Conservation (phyloP, 2,888 invertebrate genomes). For the Erebia ligea region DNA sequence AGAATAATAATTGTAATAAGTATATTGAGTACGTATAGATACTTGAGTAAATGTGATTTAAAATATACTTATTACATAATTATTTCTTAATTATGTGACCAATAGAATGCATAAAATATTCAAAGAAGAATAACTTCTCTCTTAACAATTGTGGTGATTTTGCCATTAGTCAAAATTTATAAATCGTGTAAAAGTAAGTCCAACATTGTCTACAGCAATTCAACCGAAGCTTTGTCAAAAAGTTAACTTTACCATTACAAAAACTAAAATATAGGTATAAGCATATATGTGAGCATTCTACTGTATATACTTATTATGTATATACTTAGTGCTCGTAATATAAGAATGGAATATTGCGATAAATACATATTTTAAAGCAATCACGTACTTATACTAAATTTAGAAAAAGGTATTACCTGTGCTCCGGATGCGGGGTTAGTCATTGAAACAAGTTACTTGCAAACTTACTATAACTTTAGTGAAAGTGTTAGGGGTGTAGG, state of each 20-base stretch:
- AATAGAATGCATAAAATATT: constrained; percentile 57
- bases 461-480: constrained; percentile 24
- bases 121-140: constrained; percentile 56
- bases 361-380: constrained; percentile 47
- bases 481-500: constrained; percentile 22
- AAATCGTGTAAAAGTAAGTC: constrained; percentile 50
- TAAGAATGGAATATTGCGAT: constrained; percentile 43
- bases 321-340: constrained; percentile 38
- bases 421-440: constrained; percentile 62
- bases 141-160: constrained; percentile 82
- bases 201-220: constrained; percentile 43
- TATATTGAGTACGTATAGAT: constrained; percentile 47
- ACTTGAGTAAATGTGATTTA: constrained; percentile 49
- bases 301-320: constrained; percentile 28
- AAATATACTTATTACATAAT: constrained; percentile 50
- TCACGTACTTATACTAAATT: constrained; percentile 47
- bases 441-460: constrained; percentile 43
- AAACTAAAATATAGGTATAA: constrained; percentile 41
- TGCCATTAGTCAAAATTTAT: constrained; percentile 79
- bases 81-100: constrained; percentile 52
- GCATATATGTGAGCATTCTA: constrained; percentile 43
- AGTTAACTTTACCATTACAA: constrained; percentile 34
- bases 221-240: constrained; percentile 35
- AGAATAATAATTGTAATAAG: constrained; percentile 44
- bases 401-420: constrained; percentile 67